Evolutionary conservation across 2,113 vertebrate genomes (phyloP).

Genomic region (Aegotheles bennettii): DNA sequence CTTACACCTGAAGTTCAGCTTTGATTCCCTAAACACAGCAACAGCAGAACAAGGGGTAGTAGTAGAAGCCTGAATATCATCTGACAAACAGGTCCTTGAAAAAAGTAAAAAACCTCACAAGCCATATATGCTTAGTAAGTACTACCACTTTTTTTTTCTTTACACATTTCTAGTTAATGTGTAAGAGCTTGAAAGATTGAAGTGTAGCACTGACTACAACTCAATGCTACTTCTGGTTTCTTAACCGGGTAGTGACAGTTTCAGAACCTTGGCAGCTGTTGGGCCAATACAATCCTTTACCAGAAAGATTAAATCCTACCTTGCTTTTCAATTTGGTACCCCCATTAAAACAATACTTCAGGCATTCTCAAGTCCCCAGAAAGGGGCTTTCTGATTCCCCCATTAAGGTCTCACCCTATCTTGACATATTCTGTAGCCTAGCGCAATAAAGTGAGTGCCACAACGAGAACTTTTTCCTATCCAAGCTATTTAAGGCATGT

Average conservation of each 20-base stretch:
- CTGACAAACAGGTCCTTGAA: constrained; percentile 11
- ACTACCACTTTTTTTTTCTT: not conserved
- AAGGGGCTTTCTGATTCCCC: not conserved
- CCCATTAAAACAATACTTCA: not conserved
- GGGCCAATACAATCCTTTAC: not conserved
- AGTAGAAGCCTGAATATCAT: not conserved
- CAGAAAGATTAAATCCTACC: not conserved
- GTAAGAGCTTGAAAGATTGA: not conserved
- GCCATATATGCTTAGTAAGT: not conserved
- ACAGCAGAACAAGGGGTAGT: not conserved
- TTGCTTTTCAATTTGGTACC: not conserved
- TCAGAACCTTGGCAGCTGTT: not conserved
- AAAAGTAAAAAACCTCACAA: not conserved
- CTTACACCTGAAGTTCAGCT: constrained; percentile 22
- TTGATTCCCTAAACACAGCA: constrained; percentile 29
- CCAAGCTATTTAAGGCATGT: not conserved
- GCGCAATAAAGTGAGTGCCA: not conserved
- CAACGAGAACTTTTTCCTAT: not conserved
- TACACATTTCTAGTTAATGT: not conserved
- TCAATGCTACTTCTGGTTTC: not conserved
- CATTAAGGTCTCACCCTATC: not conserved
- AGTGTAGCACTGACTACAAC: not conserved
- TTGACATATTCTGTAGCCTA: not conserved
- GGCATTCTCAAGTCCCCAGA: not conserved
- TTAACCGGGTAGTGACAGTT: not conserved